Evolutionary conservation across 2,888 invertebrate species (phyloP), one percentile per base, ranked within the genome.

Genomic region (Morpho achilles): DNA sequence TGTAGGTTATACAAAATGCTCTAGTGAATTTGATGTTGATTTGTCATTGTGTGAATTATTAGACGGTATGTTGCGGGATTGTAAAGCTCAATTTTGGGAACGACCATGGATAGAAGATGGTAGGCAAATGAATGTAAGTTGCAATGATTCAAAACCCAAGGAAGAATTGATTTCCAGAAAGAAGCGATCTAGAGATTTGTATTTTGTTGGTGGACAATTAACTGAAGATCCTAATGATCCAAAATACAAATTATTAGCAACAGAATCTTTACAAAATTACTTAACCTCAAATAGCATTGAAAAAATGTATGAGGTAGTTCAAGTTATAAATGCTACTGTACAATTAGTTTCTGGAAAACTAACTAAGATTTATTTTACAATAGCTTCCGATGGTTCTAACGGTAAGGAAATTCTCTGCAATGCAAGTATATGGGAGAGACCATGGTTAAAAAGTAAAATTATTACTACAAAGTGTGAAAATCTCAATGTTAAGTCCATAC

Each of bases 101-200:
- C 84, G 89, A 67, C 90, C 92, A 4, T 94, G 94, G 94, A 63
- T 92, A 53, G 83, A 91, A 51, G 83, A 90, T 53, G 83, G 83
- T 6, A 78, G 77, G 60, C 77, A 87, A 73, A 73, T 82, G 43
- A 79, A 84, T 64, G 83, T 85, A 16, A 69, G 66, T 39, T 86
- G 86, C 64, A 69, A 77, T 43, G 70, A 76, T 41, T 44, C 39
- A 7, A 39, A 41, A 7, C 43, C 64, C 16, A 61, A 63, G 42
- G 53, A 67, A 45, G 23, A 45, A 50, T 7, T 52, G 23, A 56
- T 59, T 4, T 39, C 42, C 7, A 72, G 65, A 61, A 67, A 61
- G 16, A 73, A 73, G 61, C 68, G 69, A 60, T 69, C 66, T 41
- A 4, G 47, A 7, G 8, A 53, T 4, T 32, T 56, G 42, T 22